These are phyloP conservation scores for Rissa tridactyla DNA, from an alignment of 2,113 vertebrate genomes.

Conservation along the genomic window DNA sequence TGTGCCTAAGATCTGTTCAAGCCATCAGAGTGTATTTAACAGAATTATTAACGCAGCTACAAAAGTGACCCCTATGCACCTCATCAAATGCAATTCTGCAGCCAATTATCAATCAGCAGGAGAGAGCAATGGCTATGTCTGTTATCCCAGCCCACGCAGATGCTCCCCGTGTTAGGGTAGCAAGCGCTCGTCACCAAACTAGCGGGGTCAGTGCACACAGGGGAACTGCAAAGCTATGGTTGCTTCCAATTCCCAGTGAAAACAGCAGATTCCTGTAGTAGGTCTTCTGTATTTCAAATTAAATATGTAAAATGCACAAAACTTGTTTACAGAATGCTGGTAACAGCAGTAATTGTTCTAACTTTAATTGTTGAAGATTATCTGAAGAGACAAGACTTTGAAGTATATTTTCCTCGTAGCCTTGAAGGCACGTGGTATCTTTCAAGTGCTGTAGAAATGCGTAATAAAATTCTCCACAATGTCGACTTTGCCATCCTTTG, in stretches of 20 bases:
- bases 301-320: background rate
- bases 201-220: background rate
- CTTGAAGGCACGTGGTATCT: background rate
- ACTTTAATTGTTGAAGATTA: background rate
- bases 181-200: background rate
- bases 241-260: background rate
- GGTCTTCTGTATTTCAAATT: background rate
- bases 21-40: background rate
- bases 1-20: background rate
- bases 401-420: background rate
- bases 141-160: background rate
- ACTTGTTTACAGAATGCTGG: background rate
- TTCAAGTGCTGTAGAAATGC: background rate
- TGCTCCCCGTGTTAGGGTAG: background rate
- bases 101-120: background rate
- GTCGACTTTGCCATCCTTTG: background rate
- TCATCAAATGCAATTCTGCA: background rate
- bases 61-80: accelerated
- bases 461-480: background rate
- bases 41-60: background rate
- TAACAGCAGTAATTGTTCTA: background rate
- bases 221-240: background rate
- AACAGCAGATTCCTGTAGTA: background rate
- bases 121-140: background rate
- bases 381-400: background rate